phyloP scores from a whole-genome alignment of 1,140 invertebrate genomes.

The Fopius arisanus region DNA sequence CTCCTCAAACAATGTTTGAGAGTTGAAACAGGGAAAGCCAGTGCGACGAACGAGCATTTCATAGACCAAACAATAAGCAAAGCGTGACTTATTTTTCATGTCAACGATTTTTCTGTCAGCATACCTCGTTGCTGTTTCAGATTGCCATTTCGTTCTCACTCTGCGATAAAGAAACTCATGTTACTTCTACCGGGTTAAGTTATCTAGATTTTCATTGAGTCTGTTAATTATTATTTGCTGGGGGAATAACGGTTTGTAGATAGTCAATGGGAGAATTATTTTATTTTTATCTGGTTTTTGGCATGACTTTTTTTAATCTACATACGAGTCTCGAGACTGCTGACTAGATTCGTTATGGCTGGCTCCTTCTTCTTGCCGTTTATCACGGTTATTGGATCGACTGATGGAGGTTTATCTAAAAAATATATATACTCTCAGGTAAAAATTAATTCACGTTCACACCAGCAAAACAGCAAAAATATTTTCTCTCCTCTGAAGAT shows the following conservation, averaged over 20 bases:
- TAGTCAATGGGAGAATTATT: neutral
- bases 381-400: conserved; percentile 46
- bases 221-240: neutral
- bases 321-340: conserved; percentile 51
- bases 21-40: neutral
- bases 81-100: neutral
- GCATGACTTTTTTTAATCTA: conserved; percentile 25
- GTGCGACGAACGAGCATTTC: neutral
- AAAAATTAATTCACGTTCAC: no score
- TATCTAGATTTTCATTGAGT: conserved; percentile 17
- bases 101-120: conserved; percentile 13
- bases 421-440: no score
- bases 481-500: conserved; percentile 2
- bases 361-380: conserved; percentile 43
- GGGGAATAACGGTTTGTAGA: neutral
- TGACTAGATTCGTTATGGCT: conserved; percentile 48
- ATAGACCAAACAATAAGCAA: neutral
- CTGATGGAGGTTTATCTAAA: conserved; percentile 55
- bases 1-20: neutral
- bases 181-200: conserved; percentile 31
- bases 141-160: conserved; percentile 48
- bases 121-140: conserved; percentile 48
- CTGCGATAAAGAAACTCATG: conserved; percentile 45
- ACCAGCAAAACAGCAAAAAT: no score
- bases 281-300: neutral